Conservation (phyloP, 2,888 invertebrate species). For the Marronus borbonicus region DNA sequence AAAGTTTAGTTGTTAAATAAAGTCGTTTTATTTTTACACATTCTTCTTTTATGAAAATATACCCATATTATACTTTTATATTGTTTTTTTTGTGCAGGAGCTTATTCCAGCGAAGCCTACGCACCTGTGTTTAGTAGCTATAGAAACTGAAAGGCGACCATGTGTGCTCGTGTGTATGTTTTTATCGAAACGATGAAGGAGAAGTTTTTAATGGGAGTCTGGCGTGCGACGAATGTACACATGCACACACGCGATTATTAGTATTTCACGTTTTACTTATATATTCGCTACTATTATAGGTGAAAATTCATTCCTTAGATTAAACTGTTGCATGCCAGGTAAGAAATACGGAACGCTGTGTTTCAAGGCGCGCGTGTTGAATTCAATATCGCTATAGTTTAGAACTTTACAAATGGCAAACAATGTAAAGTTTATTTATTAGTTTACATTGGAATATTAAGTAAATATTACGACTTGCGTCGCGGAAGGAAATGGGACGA, state of each 20-base stretch:
- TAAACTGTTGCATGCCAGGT: constrained; percentile 37
- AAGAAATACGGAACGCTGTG: constrained; percentile 12
- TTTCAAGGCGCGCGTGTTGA: constrained; percentile 7
- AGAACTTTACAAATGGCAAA: constrained; percentile 29
- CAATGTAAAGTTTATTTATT: constrained; percentile 23
- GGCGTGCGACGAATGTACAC: constrained; percentile 53
- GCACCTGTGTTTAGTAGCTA: not conserved
- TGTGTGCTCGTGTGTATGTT: constrained; percentile 14
- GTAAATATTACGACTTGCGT: constrained; percentile 21
- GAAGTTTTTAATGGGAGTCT: constrained; percentile 56
- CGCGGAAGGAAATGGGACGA: not conserved
- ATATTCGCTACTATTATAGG: not conserved
- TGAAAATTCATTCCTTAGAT: constrained; percentile 43
- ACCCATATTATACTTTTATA: constrained; percentile 1
- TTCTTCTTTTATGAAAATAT: not conserved
- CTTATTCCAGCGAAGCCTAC: constrained; percentile 26
- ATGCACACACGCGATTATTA: constrained; percentile 44
- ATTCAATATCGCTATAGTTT: constrained; percentile 38
- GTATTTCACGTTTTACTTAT: constrained; percentile 37
- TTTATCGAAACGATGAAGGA: constrained; percentile 47
- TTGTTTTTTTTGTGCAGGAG: not conserved
- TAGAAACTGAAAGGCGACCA: not conserved
- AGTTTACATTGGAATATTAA: constrained; percentile 29
- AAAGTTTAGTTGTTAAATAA: no score
- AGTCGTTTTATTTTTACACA: no score